Evolutionary conservation across 2,888 invertebrate species (phyloP).

Genomic region (Trichogramma dendrolimi): DNA sequence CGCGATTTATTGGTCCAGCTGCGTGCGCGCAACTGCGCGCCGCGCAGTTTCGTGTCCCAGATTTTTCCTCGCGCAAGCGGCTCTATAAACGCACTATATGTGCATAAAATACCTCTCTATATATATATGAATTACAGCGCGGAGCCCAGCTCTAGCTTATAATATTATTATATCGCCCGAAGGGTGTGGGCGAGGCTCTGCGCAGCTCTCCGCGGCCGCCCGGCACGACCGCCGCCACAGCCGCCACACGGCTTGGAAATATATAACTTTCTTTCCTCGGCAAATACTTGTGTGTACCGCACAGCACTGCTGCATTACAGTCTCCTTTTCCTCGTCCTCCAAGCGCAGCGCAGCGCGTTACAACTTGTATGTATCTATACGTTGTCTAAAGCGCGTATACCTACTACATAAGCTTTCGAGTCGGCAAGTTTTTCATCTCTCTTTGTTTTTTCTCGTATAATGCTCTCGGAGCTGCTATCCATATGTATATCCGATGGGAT

Average conservation of each 20-base stretch:
- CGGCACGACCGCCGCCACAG: no score
- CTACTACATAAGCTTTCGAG: no score
- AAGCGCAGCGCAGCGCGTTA: background rate
- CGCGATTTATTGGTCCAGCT: slow-evolving; percentile 39
- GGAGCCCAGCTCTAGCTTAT: no score
- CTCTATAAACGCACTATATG: slow-evolving; percentile 20
- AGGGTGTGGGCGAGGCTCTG: slow-evolving; percentile 33
- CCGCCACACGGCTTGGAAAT: slow-evolving; percentile 10
- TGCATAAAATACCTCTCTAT: background rate
- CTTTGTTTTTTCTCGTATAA: no score
- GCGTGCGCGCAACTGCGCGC: slow-evolving; percentile 20
- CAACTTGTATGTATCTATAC: no score
- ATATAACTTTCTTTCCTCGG: slow-evolving; percentile 6
- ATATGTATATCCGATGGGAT: no score
- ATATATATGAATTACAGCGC: slow-evolving; percentile 13
- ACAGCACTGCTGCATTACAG: slow-evolving; percentile 5
- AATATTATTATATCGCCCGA: slow-evolving; percentile 29
- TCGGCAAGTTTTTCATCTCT: no score
- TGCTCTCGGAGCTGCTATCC: no score
- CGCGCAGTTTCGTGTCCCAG: slow-evolving; percentile 34
- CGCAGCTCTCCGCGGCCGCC: background rate
- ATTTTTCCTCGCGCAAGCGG: slow-evolving; percentile 35
- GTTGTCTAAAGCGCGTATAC: no score
- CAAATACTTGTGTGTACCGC: slow-evolving; percentile 1
- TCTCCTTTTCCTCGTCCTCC: slow-evolving; percentile 1